Conservation (phyloP, 2,113 vertebrate genomes). For the Psittacula cyanocephala region DNA sequence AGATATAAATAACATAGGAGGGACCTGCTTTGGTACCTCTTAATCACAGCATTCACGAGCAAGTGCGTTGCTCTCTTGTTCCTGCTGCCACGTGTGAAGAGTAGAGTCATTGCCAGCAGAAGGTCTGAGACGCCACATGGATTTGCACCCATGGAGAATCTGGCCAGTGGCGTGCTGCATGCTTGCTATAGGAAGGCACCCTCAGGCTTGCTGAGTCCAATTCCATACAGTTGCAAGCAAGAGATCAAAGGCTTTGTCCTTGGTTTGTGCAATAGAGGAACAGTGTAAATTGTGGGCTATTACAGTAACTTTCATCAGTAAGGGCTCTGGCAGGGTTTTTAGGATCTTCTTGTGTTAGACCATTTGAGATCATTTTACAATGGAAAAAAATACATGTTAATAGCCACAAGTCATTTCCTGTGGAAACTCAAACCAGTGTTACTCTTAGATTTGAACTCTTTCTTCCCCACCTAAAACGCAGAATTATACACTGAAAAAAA, state of each 20-base stretch:
- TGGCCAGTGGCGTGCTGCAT: not conserved
- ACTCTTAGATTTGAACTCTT: not conserved
- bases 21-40: not conserved
- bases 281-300: not conserved
- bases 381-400: not conserved
- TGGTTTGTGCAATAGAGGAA: not conserved
- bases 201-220: not conserved
- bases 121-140: not conserved
- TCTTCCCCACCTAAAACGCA: not conserved
- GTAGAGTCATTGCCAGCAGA: not conserved
- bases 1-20: not conserved
- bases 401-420: slow-evolving; percentile 17
- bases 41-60: not conserved
- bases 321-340: not conserved
- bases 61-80: not conserved
- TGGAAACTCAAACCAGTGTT: not conserved
- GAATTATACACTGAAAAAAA: not conserved
- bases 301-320: not conserved
- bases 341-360: not conserved
- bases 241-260: not conserved
- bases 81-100: not conserved
- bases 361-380: not conserved
- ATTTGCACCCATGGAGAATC: rapidly evolving
- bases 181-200: not conserved
- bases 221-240: not conserved